Percentiles rank a stretch among this genome's conserved stretches.
Evolutionary conservation across 2,113 vertebrate species (phyloP).

Genomic region (Rhabdomys dilectus): DNA sequence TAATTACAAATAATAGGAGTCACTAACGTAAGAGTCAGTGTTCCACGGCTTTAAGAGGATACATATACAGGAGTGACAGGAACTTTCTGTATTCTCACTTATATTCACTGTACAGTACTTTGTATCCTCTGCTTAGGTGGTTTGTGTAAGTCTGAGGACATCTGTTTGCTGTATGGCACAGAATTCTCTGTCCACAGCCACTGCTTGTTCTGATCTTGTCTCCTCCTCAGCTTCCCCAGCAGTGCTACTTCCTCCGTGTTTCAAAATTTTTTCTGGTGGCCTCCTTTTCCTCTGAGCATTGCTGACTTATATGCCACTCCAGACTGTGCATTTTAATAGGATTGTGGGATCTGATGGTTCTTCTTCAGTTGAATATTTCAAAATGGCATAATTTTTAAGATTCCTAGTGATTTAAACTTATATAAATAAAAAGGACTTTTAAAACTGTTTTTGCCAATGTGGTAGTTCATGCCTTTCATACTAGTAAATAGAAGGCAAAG

Average conservation of each 20-base stretch:
- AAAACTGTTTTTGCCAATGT: not conserved
- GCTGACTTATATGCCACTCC: not conserved
- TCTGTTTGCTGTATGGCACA: not conserved
- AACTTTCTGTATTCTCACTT: not conserved
- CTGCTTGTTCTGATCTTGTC: not conserved
- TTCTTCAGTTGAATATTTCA: not conserved
- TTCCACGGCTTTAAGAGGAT: not conserved
- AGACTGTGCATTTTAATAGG: not conserved
- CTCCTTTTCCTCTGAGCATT: not conserved
- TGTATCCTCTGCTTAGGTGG: not conserved
- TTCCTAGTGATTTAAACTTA: constrained; percentile 18
- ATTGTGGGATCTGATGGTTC: not conserved
- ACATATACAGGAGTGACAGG: not conserved
- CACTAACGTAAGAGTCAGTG: not conserved
- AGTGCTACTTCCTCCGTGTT: not conserved
- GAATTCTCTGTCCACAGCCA: not conserved
- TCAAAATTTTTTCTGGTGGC: not conserved
- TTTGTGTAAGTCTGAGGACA: not conserved
- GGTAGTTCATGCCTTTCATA: not conserved
- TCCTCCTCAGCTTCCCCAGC: not conserved
- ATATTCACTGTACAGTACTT: not conserved
- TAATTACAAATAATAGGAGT: not conserved
- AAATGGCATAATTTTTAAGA: not conserved
- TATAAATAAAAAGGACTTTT: not conserved
- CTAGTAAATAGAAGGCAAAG: not conserved